A percentile compares a stretch with the other conserved stretches of the same genome.
phyloP scores from a whole-genome alignment of 2,797 vertebrate genomes.

The Synaphobranchus kaupii region DNA sequence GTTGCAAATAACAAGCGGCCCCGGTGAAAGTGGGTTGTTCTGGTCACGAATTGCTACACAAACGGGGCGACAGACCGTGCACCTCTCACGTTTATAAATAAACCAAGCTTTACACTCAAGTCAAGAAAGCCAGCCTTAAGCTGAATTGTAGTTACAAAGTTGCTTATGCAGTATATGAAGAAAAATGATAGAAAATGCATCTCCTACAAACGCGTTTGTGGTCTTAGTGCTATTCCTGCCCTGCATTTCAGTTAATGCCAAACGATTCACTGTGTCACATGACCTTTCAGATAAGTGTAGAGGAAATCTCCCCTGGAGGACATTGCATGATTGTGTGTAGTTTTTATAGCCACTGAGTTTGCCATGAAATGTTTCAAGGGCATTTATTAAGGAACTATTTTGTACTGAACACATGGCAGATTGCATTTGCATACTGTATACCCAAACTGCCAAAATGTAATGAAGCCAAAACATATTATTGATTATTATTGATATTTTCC shows the following conservation, averaged over 20 bases:
- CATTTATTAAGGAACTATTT: slow-evolving; percentile 29
- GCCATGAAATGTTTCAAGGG: slow-evolving; percentile 29
- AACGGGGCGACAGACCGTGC: slow-evolving; percentile 20
- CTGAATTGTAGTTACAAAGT: background rate
- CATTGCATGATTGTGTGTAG: slow-evolving; percentile 27
- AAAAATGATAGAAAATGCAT: background rate
- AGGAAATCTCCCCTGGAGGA: slow-evolving; percentile 36
- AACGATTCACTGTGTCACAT: slow-evolving; percentile 51
- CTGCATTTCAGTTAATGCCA: slow-evolving; percentile 50
- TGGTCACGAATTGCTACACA: slow-evolving; percentile 15
- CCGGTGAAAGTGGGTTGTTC: slow-evolving; percentile 15
- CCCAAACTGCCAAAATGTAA: slow-evolving; percentile 21
- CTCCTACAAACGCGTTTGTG: slow-evolving; percentile 19
- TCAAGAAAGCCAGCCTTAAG: background rate
- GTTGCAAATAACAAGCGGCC: slow-evolving; percentile 32
- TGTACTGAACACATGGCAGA: slow-evolving; percentile 31
- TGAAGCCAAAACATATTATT: background rate
- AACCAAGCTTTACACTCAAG: background rate
- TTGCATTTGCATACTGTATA: slow-evolving; percentile 33
- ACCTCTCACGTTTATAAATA: slow-evolving; percentile 5
- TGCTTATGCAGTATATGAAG: background rate
- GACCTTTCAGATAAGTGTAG: slow-evolving; percentile 44
- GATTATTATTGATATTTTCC: background rate
- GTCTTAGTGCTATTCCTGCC: slow-evolving; percentile 40
- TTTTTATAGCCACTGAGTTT: slow-evolving; percentile 32